A percentile compares a stretch with the other conserved stretches of the same genome.
Conservation (phyloP, 2,113 vertebrate species). For the Callocephalon fimbriatum region DNA sequence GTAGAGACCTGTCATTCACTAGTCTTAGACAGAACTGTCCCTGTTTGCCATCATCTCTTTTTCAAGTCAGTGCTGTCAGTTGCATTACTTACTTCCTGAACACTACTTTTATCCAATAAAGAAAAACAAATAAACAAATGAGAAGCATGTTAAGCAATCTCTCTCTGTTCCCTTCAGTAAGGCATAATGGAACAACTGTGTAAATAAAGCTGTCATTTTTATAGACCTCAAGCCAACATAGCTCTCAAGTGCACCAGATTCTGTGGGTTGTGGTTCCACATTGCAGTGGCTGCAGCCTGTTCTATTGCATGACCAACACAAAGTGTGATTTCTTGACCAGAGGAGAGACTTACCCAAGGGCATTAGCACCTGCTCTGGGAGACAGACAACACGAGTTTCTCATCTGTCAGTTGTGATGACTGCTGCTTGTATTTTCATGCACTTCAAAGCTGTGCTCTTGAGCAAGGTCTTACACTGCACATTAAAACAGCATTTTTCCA, state of each 20-base stretch:
- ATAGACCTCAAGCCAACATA: not conserved
- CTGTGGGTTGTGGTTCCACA: not conserved
- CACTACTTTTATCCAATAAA: conserved; percentile 28
- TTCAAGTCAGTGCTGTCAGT: not conserved
- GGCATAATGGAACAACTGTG: conserved; percentile 7
- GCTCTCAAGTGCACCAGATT: not conserved
- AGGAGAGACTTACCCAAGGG: not conserved
- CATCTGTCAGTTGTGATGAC: not conserved
- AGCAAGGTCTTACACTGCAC: not conserved
- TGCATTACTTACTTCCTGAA: conserved; percentile 19
- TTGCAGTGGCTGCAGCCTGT: not conserved
- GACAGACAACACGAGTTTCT: not conserved
- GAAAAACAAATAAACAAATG: conserved; percentile 51
- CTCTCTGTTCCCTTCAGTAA: not conserved
- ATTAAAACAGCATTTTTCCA: not conserved
- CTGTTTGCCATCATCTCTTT: not conserved
- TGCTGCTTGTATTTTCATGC: not conserved
- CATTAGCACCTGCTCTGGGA: not conserved
- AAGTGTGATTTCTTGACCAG: not conserved
- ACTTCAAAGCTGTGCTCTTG: not conserved
- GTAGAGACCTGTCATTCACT: not conserved
- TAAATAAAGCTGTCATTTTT: conserved; percentile 31
- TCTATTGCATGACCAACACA: not conserved
- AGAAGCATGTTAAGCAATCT: conserved; percentile 14
- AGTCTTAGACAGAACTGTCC: not conserved